A percentile compares a stretch with the other conserved stretches of the same genome.
Evolutionary conservation across 2,888 invertebrate species (phyloP).

Genomic region (Rhabditoides inermis): DNA sequence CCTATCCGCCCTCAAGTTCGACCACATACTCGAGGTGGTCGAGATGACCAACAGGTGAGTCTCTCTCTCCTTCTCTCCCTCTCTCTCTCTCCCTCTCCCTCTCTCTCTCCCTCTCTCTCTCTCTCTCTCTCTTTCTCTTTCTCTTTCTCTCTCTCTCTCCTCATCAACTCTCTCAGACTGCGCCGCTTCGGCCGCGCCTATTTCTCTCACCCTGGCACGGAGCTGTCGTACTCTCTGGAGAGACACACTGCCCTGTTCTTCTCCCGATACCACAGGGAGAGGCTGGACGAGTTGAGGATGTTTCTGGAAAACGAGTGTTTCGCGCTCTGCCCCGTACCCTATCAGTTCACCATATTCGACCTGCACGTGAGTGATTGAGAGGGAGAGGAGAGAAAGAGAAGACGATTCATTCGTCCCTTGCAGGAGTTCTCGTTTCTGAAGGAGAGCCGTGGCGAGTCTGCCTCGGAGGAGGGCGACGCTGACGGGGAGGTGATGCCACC

Average conservation of each 20-base stretch:
- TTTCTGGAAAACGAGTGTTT: conserved; percentile 49
- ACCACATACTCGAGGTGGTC: conserved; percentile 40
- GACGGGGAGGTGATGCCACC: neutral
- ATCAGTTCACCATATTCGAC: conserved; percentile 47
- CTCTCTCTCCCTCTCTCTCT: conserved; percentile 26
- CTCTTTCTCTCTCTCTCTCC: conserved; percentile 6
- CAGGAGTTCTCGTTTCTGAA: conserved; percentile 42
- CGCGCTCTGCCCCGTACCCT: conserved; percentile 43
- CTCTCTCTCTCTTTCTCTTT: conserved; percentile 38
- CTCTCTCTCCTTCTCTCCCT: neutral
- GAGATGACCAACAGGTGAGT: conserved; percentile 36
- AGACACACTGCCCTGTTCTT: conserved; percentile 30
- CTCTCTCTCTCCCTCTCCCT: neutral
- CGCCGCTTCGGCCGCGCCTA: conserved; percentile 35
- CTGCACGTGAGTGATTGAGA: conserved; percentile 26
- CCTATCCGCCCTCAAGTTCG: conserved; percentile 39
- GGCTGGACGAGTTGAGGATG: conserved; percentile 45
- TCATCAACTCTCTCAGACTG: conserved; percentile 19
- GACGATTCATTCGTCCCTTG: conserved; percentile 1
- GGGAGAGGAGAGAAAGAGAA: neutral
- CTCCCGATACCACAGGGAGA: conserved; percentile 30
- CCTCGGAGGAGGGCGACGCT: neutral
- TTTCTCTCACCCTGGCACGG: conserved; percentile 24
- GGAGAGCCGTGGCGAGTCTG: conserved; percentile 6
- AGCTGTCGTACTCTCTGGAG: conserved; percentile 28